Evolutionary conservation across 2,797 vertebrate species (phyloP).

Genomic region (Sparus aurata): DNA sequence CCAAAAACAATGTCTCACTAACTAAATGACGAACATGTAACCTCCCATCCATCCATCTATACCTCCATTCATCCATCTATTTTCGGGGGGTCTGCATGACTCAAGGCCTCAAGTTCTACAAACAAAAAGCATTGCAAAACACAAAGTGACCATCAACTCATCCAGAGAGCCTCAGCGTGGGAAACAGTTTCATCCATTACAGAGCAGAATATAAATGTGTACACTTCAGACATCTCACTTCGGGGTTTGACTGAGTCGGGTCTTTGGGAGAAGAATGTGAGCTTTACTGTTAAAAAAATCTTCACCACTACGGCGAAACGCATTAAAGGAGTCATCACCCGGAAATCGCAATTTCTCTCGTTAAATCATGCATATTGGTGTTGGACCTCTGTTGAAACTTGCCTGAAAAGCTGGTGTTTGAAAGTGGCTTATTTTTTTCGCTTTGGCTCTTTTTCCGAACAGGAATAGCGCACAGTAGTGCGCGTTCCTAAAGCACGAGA

Average conservation of each 20-base stretch:
- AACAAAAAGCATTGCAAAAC: background rate
- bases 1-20: slow-evolving; percentile 6
- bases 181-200: slow-evolving; percentile 55
- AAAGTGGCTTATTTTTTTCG: no score
- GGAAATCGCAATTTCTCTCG: no score
- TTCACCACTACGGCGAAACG: no score
- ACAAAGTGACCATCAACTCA: slow-evolving; percentile 9
- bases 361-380: no score
- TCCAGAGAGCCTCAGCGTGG: slow-evolving; percentile 34
- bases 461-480: no score
- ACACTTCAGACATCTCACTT: slow-evolving; percentile 68
- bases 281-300: slow-evolving; percentile 8
- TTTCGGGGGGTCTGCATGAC: background rate
- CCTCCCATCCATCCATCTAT: slow-evolving; percentile 28
- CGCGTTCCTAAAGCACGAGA: no score
- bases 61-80: slow-evolving; percentile 19
- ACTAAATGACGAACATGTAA: slow-evolving; percentile 14
- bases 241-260: slow-evolving; percentile 27
- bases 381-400: no score
- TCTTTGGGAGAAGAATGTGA: slow-evolving; percentile 77
- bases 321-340: no score
- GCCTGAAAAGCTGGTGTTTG: no score
- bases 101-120: slow-evolving; percentile 15
- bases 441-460: no score
- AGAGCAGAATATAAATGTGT: slow-evolving; percentile 72